Evolutionary conservation across 2,797 vertebrate species (phyloP).

Genomic region (Garrulus glandarius): DNA sequence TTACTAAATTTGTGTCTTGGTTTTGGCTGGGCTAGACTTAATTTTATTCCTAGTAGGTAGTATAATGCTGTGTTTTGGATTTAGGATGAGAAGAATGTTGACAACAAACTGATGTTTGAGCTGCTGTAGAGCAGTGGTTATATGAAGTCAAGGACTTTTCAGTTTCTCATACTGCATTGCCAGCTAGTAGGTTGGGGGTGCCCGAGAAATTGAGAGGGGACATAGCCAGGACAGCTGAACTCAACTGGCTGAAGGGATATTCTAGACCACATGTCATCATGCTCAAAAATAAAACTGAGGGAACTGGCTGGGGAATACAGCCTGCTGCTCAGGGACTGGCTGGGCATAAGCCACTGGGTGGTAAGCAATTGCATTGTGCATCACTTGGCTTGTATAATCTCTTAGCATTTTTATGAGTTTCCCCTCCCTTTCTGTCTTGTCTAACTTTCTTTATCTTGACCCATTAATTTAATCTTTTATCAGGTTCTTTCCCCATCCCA

Average conservation of each 20-base stretch:
- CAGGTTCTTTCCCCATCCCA: background rate
- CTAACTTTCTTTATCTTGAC: background rate
- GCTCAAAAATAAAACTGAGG: background rate
- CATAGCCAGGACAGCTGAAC: background rate
- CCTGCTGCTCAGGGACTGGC: too few relatives aligned
- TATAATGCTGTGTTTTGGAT: background rate
- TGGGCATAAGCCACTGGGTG: background rate
- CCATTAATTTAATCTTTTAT: background rate
- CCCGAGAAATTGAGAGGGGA: background rate
- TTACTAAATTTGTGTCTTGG: background rate
- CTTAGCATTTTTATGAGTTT: background rate
- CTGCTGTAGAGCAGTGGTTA: background rate
- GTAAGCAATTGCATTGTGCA: rapidly evolving
- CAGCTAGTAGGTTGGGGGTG: background rate
- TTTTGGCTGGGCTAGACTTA: background rate
- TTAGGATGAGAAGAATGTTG: background rate
- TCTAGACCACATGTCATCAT: rapidly evolving
- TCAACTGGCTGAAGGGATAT: background rate
- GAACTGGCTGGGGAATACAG: background rate
- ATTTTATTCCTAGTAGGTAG: background rate
- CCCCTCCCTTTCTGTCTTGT: background rate
- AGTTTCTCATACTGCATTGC: background rate
- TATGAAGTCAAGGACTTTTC: background rate
- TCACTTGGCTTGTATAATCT: background rate
- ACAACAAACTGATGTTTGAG: background rate